phyloP scores from a whole-genome alignment of 2,113 vertebrate genomes.

The Apteryx owenii region DNA sequence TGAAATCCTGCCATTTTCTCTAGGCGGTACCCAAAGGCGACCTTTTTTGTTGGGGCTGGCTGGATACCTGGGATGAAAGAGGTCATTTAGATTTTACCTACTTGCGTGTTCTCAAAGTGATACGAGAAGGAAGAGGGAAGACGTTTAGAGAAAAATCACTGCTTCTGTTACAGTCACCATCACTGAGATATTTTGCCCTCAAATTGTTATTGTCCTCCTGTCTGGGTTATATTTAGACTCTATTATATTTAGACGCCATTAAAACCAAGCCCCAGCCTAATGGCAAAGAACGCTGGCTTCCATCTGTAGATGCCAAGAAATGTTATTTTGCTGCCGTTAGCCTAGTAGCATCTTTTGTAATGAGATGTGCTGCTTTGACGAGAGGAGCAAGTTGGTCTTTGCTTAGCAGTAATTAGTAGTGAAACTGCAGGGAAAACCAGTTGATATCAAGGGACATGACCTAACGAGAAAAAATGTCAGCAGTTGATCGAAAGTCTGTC shows the following conservation, averaged over 20 bases:
- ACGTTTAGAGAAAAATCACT: background rate
- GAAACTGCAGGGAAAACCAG: background rate
- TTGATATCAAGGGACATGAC: constrained; percentile 18
- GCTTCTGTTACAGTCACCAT: background rate
- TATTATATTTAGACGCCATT: too few relatives aligned
- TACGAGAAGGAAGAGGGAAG: background rate
- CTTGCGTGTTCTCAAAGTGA: background rate
- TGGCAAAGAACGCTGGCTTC: background rate
- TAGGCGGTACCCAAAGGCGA: background rate
- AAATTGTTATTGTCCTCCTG: background rate
- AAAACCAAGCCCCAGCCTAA: background rate
- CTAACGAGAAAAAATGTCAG: background rate
- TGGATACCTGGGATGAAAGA: background rate
- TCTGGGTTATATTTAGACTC: background rate
- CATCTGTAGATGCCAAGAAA: background rate
- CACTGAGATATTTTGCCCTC: background rate
- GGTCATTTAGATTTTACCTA: background rate
- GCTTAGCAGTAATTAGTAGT: constrained; percentile 31
- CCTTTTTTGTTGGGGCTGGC: background rate
- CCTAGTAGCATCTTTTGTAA: background rate
- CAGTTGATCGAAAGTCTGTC: constrained; percentile 36
- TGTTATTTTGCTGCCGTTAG: background rate
- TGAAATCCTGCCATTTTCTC: background rate
- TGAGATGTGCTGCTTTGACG: background rate
- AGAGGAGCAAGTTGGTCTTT: background rate